Evolutionary conservation across 2,113 vertebrate species (phyloP), one percentile per base, ranked within the genome.

Genomic region (Microcebus murinus): DNA sequence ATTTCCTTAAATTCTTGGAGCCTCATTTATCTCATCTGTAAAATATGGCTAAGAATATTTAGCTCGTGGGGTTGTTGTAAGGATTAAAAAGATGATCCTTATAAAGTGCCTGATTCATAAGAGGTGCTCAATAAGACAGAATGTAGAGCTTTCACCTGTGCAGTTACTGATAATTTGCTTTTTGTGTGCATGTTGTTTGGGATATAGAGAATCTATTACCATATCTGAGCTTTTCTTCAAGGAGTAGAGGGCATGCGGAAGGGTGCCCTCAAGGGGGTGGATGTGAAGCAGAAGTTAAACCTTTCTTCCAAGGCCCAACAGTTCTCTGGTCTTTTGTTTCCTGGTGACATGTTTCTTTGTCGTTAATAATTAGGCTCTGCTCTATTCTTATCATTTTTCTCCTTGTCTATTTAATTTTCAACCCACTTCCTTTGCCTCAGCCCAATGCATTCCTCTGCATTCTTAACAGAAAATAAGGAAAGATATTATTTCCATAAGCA

Each of bases 361-460:
- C 61, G 90, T 42, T 63, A 74, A 82, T 68, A 68, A 81, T 82
- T 74, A 82, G 21, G 42, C 25, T 90, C 13, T 59, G 13, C 21
- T 93, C 36, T 48, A 34, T 39, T 90, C 67, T 93, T 73, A 59
- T 39, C 13, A 45, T 71, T 55, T 77, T 95, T 91, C 83, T 87
- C 34, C 45, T 87, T 94, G 50, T 71, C 82, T 91, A 34, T 88
- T 82, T 67, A 63, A 81, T 91, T 82, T 87, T 77, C 3, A 67
- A 21, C 21, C 18, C 6, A 52, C 8, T 34, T 82, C 23, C 23
- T 52, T 36, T 87, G 50, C 18, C 48, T 87, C 1, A 10, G 50
- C 59, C 63, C 36, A 73, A 50, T 79, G 1, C 31, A 67, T 91
- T 79, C 36, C 86, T 80, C 57, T 81, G 6, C 57, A 57, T 81